Evolutionary conservation across 2,797 vertebrate genomes (phyloP).

Genomic region (Sardinella longiceps): DNA sequence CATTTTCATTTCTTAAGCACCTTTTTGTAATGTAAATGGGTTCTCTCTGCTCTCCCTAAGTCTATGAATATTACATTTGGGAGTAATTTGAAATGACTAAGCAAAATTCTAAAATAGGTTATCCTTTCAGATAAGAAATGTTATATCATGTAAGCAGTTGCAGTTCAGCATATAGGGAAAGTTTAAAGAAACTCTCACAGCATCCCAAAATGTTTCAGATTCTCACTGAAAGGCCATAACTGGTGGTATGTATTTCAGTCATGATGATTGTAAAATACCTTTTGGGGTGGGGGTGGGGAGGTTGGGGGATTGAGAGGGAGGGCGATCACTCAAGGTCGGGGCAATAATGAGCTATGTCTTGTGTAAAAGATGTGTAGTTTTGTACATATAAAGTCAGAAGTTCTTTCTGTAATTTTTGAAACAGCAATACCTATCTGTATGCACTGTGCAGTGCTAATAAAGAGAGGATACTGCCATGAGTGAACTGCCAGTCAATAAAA

Average conservation of each 20-base stretch:
- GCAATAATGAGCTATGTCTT: slow-evolving; percentile 53
- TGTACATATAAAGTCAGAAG: slow-evolving; percentile 74
- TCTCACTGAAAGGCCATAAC: neutral
- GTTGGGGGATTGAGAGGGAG: too few relatives aligned
- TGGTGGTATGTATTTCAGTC: neutral
- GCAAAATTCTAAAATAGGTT: slow-evolving; percentile 20
- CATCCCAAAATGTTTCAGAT: neutral
- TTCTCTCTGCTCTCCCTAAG: neutral
- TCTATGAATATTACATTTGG: slow-evolving; percentile 15
- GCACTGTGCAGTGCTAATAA: slow-evolving; percentile 50
- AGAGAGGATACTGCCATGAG: slow-evolving; percentile 46
- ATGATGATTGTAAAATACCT: slow-evolving; percentile 6
- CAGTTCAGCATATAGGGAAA: neutral
- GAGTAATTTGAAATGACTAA: slow-evolving; percentile 8
- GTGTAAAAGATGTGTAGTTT: slow-evolving; percentile 66
- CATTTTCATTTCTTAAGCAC: slow-evolving; percentile 1
- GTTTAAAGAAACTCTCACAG: slow-evolving; percentile 11
- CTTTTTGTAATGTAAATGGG: slow-evolving; percentile 27
- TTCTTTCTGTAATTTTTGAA: slow-evolving; percentile 72
- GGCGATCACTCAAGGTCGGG: neutral
- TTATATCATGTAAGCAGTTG: neutral
- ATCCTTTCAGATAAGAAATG: neutral
- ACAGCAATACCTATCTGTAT: slow-evolving; percentile 59
- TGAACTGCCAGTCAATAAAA: slow-evolving; percentile 32
- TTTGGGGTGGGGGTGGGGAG: neutral